These are phyloP conservation scores for Brevimyrus niger DNA, from an alignment of 2,113 vertebrate genomes.

Conservation along the genomic window DNA sequence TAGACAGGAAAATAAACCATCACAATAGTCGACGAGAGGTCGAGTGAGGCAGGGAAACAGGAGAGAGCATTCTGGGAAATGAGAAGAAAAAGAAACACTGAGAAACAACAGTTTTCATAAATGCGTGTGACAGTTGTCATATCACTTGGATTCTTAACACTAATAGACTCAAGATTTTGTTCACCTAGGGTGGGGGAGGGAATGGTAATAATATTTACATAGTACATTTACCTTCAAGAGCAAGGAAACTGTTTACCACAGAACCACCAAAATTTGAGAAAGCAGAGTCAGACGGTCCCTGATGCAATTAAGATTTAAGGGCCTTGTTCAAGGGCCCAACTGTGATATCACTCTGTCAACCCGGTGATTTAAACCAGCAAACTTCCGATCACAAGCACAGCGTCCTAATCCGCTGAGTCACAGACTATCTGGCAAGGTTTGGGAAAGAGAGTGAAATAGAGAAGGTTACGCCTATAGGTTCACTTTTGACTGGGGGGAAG, in stretches of 20 bases:
- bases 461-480: not conserved
- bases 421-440: not conserved
- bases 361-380: not conserved
- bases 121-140: slow-evolving; percentile 24
- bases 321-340: not conserved
- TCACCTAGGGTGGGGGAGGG: not conserved
- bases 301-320: not conserved
- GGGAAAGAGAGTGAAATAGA: not conserved
- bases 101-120: slow-evolving; percentile 13
- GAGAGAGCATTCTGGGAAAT: slow-evolving; percentile 50
- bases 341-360: not conserved
- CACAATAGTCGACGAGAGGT: slow-evolving; percentile 5
- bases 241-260: not conserved
- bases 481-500: not conserved
- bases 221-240: not conserved
- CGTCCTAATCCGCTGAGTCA: not conserved
- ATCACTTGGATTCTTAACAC: not conserved
- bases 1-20: slow-evolving; percentile 3
- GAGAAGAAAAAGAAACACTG: slow-evolving; percentile 40
- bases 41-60: slow-evolving; percentile 19
- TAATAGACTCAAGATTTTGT: slow-evolving; percentile 28
- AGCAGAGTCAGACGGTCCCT: not conserved
- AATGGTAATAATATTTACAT: slow-evolving; percentile 8
- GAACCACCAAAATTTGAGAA: not conserved
- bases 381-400: not conserved